Evolutionary conservation across 2,113 vertebrate species (phyloP), one percentile per base, ranked within the genome.

Genomic region (Muntiacus muntjak): DNA sequence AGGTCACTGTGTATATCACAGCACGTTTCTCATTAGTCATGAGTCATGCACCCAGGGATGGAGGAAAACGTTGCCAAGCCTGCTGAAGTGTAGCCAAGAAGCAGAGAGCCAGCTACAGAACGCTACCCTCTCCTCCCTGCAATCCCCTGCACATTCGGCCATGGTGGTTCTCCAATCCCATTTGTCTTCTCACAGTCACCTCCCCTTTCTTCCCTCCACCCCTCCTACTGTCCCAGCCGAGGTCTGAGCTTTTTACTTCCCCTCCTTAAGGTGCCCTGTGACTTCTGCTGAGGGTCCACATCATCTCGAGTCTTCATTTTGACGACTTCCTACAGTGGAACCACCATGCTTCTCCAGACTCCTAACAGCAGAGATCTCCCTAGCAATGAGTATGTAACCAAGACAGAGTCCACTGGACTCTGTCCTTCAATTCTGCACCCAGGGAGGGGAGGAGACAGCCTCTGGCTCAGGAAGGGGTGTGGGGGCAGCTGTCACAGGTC

Each of bases 121-220:
- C 0, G 11, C 45, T 0, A 11, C 45, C 11, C 7, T 40, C 36
- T 90, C 19, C 40, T 76, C 84, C 12, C 6, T 23, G 2, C 1
- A 40, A 45, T 1, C 4, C 21, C 30, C 3, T 7, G 9, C 11
- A 17, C 19, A 15, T 7, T 7, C 16, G 30, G 40, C 40, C 43
- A 50, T 7, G 54, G 36, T 5, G 58, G 13, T 13, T 17, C 45
- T 7, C 62, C 6, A 57, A 17, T 3, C 6, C 14, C 16, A 6
- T 0, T 0, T 13, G 50, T 2, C 50, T 47, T 25, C 40, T 47
- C 47, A 33, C 14, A 26, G 25, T 1, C 8, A 11, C 7, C 0
- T 2, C 7, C 26, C 10, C 57, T 19, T 8, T 28, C 26, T 15
- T 15, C 19, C 36, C 74, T 9, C 1, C 2, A 14, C 15, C 23